Evolutionary conservation across 2,113 vertebrate species (phyloP).

Genomic region (Panthera uncia): DNA sequence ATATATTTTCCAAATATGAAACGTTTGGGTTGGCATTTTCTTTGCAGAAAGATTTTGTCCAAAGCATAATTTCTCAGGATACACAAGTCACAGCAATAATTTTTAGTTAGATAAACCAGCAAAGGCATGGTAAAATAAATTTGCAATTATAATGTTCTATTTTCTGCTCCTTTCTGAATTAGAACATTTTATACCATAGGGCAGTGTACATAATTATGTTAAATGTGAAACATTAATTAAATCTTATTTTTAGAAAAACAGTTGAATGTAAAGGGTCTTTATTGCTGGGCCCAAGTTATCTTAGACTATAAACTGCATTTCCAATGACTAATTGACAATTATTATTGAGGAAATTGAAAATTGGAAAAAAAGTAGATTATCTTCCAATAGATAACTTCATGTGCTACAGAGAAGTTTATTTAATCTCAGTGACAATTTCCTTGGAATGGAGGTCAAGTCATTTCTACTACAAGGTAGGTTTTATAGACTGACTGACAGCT

Average conservation of each 20-base stretch:
- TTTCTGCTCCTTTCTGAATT: not conserved
- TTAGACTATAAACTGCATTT: not conserved
- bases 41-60: not conserved
- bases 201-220: not conserved
- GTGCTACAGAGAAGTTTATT: not conserved
- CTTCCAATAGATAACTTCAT: not conserved
- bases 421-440: not conserved
- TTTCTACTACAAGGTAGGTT: not conserved
- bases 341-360: not conserved
- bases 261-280: not conserved
- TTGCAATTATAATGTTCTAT: not conserved
- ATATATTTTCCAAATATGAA: not conserved
- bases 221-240: conserved; percentile 38
- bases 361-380: not conserved
- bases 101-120: not conserved
- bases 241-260: conserved; percentile 18
- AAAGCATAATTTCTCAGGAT: not conserved
- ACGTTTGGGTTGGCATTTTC: not conserved
- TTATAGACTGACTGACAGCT: not conserved
- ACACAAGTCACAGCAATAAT: not conserved
- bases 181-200: conserved; percentile 1
- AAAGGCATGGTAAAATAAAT: not conserved
- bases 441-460: not conserved
- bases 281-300: not conserved
- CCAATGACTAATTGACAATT: not conserved